Conservation (phyloP, 2,113 vertebrate species). For the Tetraodon nigroviridis region DNA sequence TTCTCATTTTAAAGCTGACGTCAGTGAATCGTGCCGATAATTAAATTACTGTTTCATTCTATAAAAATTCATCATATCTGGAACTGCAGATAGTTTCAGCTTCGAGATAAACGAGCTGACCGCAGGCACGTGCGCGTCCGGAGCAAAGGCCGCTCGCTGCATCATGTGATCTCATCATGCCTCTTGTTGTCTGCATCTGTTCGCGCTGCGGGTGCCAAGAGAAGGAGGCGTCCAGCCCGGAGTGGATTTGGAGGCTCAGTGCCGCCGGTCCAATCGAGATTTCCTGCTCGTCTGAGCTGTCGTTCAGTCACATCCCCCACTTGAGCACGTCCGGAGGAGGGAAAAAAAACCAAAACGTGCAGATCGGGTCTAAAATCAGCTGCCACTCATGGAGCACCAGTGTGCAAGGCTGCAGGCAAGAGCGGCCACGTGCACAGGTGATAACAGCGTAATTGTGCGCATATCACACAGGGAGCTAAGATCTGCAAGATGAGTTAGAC, state of each 20-base stretch:
- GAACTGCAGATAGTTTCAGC: neutral
- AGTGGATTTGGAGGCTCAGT: slow-evolving; percentile 44
- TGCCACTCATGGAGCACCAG: slow-evolving; percentile 23
- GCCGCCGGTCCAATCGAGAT: slow-evolving; percentile 21
- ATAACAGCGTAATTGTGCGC: slow-evolving; percentile 42
- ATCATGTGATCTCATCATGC: slow-evolving; percentile 48
- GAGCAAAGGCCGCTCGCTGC: slow-evolving; percentile 18
- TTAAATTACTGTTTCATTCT: too few relatives aligned
- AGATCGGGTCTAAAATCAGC: slow-evolving; percentile 8
- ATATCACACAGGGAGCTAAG: neutral
- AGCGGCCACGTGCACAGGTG: slow-evolving; percentile 17
- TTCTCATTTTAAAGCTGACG: too few relatives aligned
- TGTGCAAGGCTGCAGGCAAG: slow-evolving; percentile 4
- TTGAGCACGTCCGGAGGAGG: slow-evolving; percentile 15
- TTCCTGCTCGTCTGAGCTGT: slow-evolving; percentile 47
- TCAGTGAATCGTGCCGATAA: too few relatives aligned
- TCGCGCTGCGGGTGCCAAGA: slow-evolving; percentile 45
- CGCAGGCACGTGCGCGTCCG: slow-evolving; percentile 11
- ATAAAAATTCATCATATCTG: neutral
- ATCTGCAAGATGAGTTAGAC: too few relatives aligned
- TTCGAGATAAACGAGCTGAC: slow-evolving; percentile 13
- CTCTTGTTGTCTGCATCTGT: slow-evolving; percentile 54
- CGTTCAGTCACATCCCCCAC: slow-evolving; percentile 15
- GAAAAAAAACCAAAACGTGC: slow-evolving; percentile 6
- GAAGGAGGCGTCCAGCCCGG: slow-evolving; percentile 46